Base-by-base conservation (phyloP, 2,888 invertebrate genomes). In the Tinea semifulvella region DNA sequence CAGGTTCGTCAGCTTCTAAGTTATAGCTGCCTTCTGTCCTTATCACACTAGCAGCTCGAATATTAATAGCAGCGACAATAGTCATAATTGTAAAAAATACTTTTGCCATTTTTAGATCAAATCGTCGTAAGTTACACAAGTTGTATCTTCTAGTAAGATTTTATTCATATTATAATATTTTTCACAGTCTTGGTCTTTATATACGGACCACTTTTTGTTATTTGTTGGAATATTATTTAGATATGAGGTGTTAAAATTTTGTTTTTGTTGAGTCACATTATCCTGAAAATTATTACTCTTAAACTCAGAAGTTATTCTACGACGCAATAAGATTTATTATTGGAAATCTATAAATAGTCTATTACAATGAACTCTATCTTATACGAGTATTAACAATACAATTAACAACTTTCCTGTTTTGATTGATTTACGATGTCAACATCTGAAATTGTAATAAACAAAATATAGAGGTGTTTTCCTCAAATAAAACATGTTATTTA, bases 221-320 rank as follows among this genome's bases (percentile, higher is more conserved):
- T 31, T 31, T 40, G 11, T 40, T 40, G 20, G 40, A 22, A 6
- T 14, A 8, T 13, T 22, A 22, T 40, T 40, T 40, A 40, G 40
- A 40, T 4, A 7, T 6, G 11, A 6, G 2, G 19, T 40, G 40
- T 40, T 17, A 40, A 40, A 6, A 14, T 22, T 10, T 13, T 40
- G 19, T 40, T 40, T 40, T 20, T 40, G n/a, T 11, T 35, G 19
- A 16, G 8, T 40, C 40, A 22, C 20, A 17, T 2, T 31, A n/a
- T 31, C 31, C 13, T n/a, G n/a, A 13, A 13, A 13, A 31, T n/a
- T n/a, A n/a, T n/a, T n/a, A n/a, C n/a, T n/a, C n/a, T n/a, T n/a
- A n/a, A n/a, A n/a, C n/a, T n/a, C n/a, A n/a, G n/a, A n/a, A n/a
- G n/a, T n/a, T n/a, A n/a, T n/a, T n/a, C n/a, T n/a, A n/a, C n/a